A percentile compares a stretch with the other conserved stretches of the same genome.
Evolutionary conservation across 2,113 vertebrate genomes (phyloP).

Genomic region (Arothron firmamentum): DNA sequence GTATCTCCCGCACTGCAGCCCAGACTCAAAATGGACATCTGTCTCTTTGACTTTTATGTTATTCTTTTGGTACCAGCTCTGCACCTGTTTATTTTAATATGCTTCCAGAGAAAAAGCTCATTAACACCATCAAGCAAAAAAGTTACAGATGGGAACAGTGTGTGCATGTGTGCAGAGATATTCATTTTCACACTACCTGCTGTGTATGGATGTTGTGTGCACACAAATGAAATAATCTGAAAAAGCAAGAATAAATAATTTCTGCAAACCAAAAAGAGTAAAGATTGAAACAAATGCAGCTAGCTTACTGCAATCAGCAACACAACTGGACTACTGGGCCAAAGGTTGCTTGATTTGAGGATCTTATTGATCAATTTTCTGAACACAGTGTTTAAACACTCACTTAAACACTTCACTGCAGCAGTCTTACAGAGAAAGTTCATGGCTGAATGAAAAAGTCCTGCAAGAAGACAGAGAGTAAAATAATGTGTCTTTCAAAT

Average conservation of each 20-base stretch:
- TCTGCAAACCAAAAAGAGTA: constrained; percentile 28
- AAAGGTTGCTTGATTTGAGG: constrained; percentile 13
- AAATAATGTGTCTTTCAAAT: neutral
- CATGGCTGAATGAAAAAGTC: neutral
- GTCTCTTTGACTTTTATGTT: neutral
- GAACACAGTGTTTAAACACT: constrained; percentile 5
- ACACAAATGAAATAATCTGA: constrained; percentile 25
- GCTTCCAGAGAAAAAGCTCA: constrained; percentile 44
- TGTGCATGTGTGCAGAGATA: constrained; percentile 6
- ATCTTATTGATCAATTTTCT: constrained; percentile 33
- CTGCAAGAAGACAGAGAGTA: neutral
- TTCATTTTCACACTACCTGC: constrained; percentile 8
- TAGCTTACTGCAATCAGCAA: constrained; percentile 27
- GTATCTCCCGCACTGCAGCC: neutral
- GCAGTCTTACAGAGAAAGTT: neutral
- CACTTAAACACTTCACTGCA: constrained; percentile 8
- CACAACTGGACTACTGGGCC: constrained; percentile 30
- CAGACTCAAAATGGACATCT: neutral
- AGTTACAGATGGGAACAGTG: constrained; percentile 42
- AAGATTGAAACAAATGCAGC: constrained; percentile 9
- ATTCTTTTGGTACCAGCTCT: neutral
- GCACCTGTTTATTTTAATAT: constrained; percentile 38
- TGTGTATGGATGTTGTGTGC: neutral
- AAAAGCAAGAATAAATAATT: constrained; percentile 21
- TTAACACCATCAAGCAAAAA: constrained; percentile 38